Base-by-base conservation (phyloP, 2,113 vertebrate genomes). In the Myrmecophaga tridactyla region DNA sequence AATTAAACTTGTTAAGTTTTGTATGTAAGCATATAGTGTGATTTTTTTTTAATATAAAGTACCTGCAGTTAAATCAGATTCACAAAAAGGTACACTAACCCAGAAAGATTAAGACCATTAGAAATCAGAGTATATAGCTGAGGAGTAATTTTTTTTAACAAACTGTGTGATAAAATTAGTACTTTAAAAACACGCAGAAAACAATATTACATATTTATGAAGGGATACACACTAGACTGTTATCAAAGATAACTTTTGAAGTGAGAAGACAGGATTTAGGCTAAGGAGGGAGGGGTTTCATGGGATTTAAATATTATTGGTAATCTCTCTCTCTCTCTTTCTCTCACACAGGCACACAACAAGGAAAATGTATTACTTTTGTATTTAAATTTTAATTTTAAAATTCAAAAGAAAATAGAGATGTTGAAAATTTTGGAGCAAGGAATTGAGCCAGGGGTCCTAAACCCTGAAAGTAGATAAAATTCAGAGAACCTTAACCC, bases 391-490 rank as follows among this genome's bases (percentile, higher is more conserved):
- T 86, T 92, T 7, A 72, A 81, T 41, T 83, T 76, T 75, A 87
- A 87, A 92, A 92, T 82, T 75, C 48, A 82, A 48, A 95, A 86
- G 63, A 80, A 83, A 89, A 67, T 67, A 17, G 82, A 73, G 21
- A 86, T 27, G 12, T 67, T 83, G 65, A 83, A 82, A 23, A 56
- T 81, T 90, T 73, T 73, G 65, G 36, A 58, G 17, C 13, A 91
- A 91, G 82, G 31, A 81, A 86, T 10, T 65, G 36, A 73, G 31
- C 36, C 65, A 89, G 65, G 58, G 13, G 62, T 53, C 2, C n/a
- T 86, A 80, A 72, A 62, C 18, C n/a, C 15, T 72, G 58, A 56
- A 72, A 91, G 17, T 17, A 78, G 6, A 62, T n/a, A 85, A 69
- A 93, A 62, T 62, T 34, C 34, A 87, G 63, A 80, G 36, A 56